These are phyloP conservation scores for Liasis olivaceus DNA, from an alignment of 2,797 vertebrate species.

Conservation along the genomic window DNA sequence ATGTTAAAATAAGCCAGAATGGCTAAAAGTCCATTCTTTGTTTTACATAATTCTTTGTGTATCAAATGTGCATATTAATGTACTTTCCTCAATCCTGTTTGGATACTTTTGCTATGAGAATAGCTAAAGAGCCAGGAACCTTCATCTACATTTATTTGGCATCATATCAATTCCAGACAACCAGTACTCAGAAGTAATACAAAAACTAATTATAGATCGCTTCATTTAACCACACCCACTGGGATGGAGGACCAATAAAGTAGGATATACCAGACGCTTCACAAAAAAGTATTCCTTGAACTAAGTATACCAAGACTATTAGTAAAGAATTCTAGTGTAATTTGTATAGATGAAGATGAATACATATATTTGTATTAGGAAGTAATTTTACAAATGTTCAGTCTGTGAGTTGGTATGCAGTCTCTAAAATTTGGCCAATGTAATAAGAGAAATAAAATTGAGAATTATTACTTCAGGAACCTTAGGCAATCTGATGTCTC, in stretches of 20 bases:
- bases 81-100: not conserved
- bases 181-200: not conserved
- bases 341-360: not conserved
- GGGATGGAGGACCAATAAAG: not conserved
- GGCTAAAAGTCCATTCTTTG: not conserved
- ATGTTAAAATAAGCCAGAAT: not conserved
- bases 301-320: not conserved
- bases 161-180: not conserved
- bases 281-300: not conserved
- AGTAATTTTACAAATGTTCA: not conserved
- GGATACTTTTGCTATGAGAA: not conserved
- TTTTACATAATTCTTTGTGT: not conserved
- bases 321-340: not conserved
- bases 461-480: not conserved
- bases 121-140: not conserved
- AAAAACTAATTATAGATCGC: not conserved
- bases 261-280: not conserved
- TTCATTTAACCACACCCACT: not conserved
- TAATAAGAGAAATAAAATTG: not conserved
- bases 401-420: not conserved
- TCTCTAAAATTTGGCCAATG: not conserved
- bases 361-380: not conserved
- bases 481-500: not conserved
- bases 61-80: not conserved
- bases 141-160: not conserved